A percentile compares a stretch with the other conserved stretches of the same genome.
These are phyloP conservation scores for Dioctria linearis DNA, from an alignment of 2,888 invertebrate genomes.

Conservation along the genomic window DNA sequence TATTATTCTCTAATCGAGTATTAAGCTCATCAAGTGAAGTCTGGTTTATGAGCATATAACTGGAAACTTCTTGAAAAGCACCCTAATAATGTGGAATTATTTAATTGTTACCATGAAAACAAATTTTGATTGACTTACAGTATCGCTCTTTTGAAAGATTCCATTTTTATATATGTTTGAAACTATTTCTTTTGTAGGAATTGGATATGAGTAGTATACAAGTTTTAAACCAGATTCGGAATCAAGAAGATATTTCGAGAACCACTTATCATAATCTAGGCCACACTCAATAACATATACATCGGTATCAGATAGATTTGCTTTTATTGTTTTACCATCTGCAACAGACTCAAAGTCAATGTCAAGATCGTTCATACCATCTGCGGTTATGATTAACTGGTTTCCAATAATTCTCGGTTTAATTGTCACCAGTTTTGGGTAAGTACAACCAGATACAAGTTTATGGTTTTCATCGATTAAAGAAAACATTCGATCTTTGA, in stretches of 20 bases:
- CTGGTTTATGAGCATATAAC: slow-evolving; percentile 79
- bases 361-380: slow-evolving; percentile 73
- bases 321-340: slow-evolving; percentile 63
- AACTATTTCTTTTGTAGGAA: slow-evolving; percentile 64
- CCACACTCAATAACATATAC: slow-evolving; percentile 82
- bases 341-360: slow-evolving; percentile 70
- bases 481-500: slow-evolving; percentile 54
- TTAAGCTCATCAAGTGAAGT: slow-evolving; percentile 80
- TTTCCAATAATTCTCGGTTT: slow-evolving; percentile 64
- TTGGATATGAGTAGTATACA: slow-evolving; percentile 75
- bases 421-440: slow-evolving; percentile 54
- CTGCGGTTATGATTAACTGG: slow-evolving; percentile 73
- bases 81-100: slow-evolving; percentile 68
- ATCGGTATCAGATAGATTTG: slow-evolving; percentile 74
- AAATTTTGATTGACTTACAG: slow-evolving; percentile 53
- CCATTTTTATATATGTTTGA: slow-evolving; percentile 63
- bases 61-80: slow-evolving; percentile 78
- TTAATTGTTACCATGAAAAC: background rate
- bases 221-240: slow-evolving; percentile 73
- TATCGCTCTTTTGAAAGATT: slow-evolving; percentile 58
- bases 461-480: slow-evolving; percentile 46
- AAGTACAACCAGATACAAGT: slow-evolving; percentile 43
- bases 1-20: slow-evolving; percentile 71
- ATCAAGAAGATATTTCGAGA: slow-evolving; percentile 73
- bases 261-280: slow-evolving; percentile 80